Evolutionary conservation across 2,888 invertebrate genomes (phyloP).

Genomic region (Zaprionus obscuricornis): DNA sequence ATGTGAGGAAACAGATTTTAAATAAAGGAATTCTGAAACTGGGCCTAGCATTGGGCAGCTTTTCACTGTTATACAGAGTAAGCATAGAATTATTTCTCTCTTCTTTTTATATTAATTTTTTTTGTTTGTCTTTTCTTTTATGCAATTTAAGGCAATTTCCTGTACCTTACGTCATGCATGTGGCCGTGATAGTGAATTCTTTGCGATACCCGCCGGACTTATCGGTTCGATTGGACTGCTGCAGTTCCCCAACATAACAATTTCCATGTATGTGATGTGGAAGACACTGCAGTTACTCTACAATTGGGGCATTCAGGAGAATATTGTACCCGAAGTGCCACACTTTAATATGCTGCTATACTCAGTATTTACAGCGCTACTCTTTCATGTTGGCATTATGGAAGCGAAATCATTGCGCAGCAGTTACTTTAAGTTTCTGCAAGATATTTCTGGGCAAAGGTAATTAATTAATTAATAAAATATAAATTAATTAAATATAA

Average conservation of each 20-base stretch:
- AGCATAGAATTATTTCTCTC: constrained; percentile 35
- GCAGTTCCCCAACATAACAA: constrained; percentile 89
- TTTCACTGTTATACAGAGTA: constrained; percentile 88
- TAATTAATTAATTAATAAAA: constrained; percentile 56
- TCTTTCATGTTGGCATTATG: constrained; percentile 90
- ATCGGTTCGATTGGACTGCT: constrained; percentile 88
- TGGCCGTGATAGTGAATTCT: constrained; percentile 85
- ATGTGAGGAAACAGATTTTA: constrained; percentile 84
- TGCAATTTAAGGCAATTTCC: constrained; percentile 84
- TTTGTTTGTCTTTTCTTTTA: too few relatives aligned
- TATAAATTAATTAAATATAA: neutral
- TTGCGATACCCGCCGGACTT: constrained; percentile 88
- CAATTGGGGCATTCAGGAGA: constrained; percentile 86
- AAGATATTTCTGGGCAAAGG: constrained; percentile 88
- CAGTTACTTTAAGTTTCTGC: constrained; percentile 92
- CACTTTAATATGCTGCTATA: constrained; percentile 88
- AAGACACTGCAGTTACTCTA: constrained; percentile 90
- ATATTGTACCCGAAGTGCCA: constrained; percentile 87
- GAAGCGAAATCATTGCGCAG: constrained; percentile 90
- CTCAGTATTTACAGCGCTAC: constrained; percentile 88
- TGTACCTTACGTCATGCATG: constrained; percentile 87
- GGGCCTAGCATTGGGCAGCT: constrained; percentile 88
- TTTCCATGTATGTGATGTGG: constrained; percentile 91
- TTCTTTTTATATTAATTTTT: constrained; percentile 22
- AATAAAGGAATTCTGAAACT: constrained; percentile 85